Evolutionary conservation across 2,113 vertebrate genomes (phyloP).

Genomic region (Xerus inauris): DNA sequence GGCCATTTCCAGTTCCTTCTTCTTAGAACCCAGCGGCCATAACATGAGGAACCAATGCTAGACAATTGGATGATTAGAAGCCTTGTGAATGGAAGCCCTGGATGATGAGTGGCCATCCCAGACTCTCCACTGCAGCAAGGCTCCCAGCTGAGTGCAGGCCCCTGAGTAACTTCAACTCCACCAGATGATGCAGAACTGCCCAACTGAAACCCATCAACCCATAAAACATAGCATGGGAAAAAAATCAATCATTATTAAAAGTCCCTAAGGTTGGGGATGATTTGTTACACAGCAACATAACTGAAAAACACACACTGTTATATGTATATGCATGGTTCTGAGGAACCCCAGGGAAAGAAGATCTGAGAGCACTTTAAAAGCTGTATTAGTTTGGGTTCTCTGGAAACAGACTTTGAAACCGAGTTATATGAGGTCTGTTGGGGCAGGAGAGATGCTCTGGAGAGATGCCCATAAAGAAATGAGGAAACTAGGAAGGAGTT

Average conservation of each 20-base stretch:
- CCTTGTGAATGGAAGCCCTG: neutral
- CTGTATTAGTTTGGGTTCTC: neutral
- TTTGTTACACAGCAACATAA: constrained; percentile 14
- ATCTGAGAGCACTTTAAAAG: neutral
- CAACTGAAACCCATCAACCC: neutral
- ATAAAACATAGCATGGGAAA: neutral
- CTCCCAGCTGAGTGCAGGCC: neutral
- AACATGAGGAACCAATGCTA: neutral
- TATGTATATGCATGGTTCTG: neutral
- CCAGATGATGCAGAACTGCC: neutral
- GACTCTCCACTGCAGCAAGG: neutral
- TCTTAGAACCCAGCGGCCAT: neutral
- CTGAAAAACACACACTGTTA: neutral
- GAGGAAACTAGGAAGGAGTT: neutral
- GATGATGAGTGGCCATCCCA: neutral
- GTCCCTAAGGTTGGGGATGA: neutral
- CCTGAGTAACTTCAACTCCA: neutral
- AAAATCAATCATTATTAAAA: neutral
- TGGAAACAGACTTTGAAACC: constrained; percentile 26
- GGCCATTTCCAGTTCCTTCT: neutral
- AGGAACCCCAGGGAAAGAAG: neutral
- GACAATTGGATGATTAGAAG: neutral
- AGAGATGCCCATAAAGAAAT: neutral
- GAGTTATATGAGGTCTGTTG: neutral
- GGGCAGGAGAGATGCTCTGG: neutral